Evolutionary conservation across 2,888 invertebrate genomes (phyloP).

Genomic region (Cerceris rybyensis): DNA sequence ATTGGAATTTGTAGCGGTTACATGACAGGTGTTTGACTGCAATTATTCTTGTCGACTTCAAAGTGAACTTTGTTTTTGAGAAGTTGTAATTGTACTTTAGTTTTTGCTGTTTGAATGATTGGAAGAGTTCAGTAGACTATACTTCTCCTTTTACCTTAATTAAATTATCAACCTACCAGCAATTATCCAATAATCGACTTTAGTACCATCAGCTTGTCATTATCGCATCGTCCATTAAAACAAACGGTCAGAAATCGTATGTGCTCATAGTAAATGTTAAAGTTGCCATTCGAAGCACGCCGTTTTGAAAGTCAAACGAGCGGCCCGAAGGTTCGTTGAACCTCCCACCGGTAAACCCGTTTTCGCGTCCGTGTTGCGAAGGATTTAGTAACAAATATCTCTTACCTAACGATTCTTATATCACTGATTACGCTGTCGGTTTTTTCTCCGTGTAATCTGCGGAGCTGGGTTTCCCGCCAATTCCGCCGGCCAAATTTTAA

Average conservation of each 20-base stretch:
- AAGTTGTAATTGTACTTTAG: no score
- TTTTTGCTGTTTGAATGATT: no score
- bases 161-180: no score
- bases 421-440: constrained; percentile 52
- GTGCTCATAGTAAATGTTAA: constrained; percentile 56
- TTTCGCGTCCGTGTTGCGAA: constrained; percentile 57
- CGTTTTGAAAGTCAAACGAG: constrained; percentile 67
- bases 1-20: no score
- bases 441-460: constrained; percentile 19
- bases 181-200: no score
- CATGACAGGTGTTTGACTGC: no score
- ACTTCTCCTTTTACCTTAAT: no score
- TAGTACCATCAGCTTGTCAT: no score
- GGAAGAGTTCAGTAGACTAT: no score
- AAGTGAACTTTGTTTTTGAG: no score
- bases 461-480: constrained; percentile 45
- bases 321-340: constrained; percentile 60
- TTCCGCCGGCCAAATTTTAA: constrained; percentile 18
- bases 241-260: constrained; percentile 33
- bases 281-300: constrained; percentile 44
- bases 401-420: constrained; percentile 64
- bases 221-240: not conserved
- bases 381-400: constrained; percentile 64
- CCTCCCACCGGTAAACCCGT: constrained; percentile 59
- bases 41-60: not conserved